Conservation (phyloP, 2,888 invertebrate genomes). For the Ophion costatus region DNA sequence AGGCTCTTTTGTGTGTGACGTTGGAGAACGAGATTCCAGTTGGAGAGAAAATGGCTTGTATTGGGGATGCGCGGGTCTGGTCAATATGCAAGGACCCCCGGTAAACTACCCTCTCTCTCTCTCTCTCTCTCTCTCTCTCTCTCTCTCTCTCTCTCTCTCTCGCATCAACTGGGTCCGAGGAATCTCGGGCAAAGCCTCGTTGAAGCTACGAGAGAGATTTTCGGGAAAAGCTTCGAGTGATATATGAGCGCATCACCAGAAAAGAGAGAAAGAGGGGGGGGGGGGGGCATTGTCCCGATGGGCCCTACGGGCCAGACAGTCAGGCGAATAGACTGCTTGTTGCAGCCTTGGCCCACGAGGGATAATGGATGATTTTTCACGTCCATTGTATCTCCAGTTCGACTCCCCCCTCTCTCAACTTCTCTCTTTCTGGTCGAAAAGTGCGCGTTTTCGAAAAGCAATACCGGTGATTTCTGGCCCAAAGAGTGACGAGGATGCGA, state of each 20-base stretch:
- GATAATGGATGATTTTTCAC: conserved; percentile 83
- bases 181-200: conserved; percentile 56
- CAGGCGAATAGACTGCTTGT: conserved; percentile 46
- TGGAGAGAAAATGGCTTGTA: conserved; percentile 70
- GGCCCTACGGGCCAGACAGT: conserved; percentile 36
- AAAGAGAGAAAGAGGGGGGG: conserved; percentile 11
- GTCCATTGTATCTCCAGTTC: conserved; percentile 76
- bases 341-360: conserved; percentile 67
- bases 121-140: conserved; percentile 27
- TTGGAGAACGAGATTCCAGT: conserved; percentile 73
- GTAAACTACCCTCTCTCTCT: conserved; percentile 63
- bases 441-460: conserved; percentile 4
- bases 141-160: conserved; percentile 32
- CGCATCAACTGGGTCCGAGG: conserved; percentile 16
- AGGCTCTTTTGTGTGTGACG: conserved; percentile 53
- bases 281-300: conserved; percentile 57
- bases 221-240: conserved; percentile 80
- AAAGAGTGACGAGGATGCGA: conserved; percentile 31
- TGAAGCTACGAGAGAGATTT: conserved; percentile 71
- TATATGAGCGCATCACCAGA: conserved; percentile 79
- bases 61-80: conserved; percentile 59
- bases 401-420: conserved; percentile 12
- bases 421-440: not conserved
- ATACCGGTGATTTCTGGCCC: conserved; percentile 31
- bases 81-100: conserved; percentile 50